Evolutionary conservation across 2,888 invertebrate genomes (phyloP), one percentile per base, ranked within the genome.

Genomic region (Sinotaia quadrata): DNA sequence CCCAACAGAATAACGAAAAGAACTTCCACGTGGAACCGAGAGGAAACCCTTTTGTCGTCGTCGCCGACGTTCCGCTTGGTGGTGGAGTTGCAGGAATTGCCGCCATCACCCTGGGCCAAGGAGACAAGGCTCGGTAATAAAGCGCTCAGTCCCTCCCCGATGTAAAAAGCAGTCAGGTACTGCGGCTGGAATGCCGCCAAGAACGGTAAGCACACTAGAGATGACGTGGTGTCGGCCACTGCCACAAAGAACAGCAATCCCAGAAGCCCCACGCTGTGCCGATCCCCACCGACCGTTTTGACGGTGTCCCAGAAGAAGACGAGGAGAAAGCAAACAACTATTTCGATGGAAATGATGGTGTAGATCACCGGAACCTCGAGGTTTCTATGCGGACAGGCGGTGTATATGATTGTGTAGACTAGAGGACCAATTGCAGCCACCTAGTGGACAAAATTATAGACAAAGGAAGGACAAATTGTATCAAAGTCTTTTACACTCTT

Each of bases 141-240:
- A 0, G 95, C 95, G 72, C 87, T 86, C 34, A 87, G 77, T 2
- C 86, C 86, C 62, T 83, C 84, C 10, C 84, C 84, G 5, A 83
- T 92, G 73, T 95, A 92, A 86, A 94, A 95, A 0, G 94, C 94
- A 1, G 93, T 92, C 76, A 96, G 90, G 85, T 95, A 96, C 60
- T 91, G 90, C 68, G 92, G 92, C 34, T 87, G 85, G 85, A 93
- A 94, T 77, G 86, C 79, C 1, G 89, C 91, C 91, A 96, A 92
- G 87, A 93, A 95, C 5, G 95, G 95, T 89, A 95, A 92, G 85
- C 94, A 96, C 15, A 95, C 90, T 68, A 96, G 94, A 0, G 95
- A 94, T 76, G 94, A 94, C 24, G 94, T 94, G 86, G 95, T 94
- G 73, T 95, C 94, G n/a, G 94, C 93, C 36, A 93, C 87, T 18